phyloP scores from a whole-genome alignment of 2,888 invertebrate species.

The Unio pictorum region DNA sequence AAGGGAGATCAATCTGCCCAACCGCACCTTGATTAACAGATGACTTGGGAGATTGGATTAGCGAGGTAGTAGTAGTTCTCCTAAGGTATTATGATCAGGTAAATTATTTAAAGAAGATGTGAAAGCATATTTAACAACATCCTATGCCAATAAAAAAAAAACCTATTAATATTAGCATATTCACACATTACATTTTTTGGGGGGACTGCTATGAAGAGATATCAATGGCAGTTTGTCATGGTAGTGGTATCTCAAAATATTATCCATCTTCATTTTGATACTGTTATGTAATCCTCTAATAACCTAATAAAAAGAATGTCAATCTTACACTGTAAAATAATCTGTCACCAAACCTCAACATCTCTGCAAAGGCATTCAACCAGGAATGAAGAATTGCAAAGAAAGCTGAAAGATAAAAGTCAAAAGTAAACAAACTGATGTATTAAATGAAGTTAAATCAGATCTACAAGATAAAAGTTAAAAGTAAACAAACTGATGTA shows the following conservation, averaged over 20 bases:
- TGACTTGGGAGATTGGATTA: too few species aligned
- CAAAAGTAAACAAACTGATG: background rate
- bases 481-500: background rate
- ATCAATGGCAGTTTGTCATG: background rate
- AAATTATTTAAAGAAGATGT: too few species aligned
- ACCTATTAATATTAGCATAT: too few species aligned
- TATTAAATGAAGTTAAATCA: background rate
- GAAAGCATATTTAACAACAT: too few species aligned
- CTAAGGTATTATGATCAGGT: too few species aligned
- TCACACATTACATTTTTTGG: too few species aligned
- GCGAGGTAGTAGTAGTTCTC: too few species aligned
- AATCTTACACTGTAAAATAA: constrained; percentile 79
- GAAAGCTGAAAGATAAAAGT: constrained; percentile 76
- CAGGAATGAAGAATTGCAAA: constrained; percentile 92
- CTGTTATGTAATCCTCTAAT: background rate
- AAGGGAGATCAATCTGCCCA: too few species aligned
- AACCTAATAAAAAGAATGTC: background rate
- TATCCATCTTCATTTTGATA: too few species aligned
- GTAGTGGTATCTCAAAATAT: background rate
- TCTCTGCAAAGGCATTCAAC: constrained; percentile 92
- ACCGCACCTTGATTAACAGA: too few species aligned
- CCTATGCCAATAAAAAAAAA: too few species aligned
- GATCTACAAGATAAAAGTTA: background rate
- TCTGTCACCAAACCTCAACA: constrained; percentile 89
- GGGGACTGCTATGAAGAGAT: background rate